Evolutionary conservation across 2,113 vertebrate species (phyloP).

Genomic region (Paracanthobrama guichenoti): DNA sequence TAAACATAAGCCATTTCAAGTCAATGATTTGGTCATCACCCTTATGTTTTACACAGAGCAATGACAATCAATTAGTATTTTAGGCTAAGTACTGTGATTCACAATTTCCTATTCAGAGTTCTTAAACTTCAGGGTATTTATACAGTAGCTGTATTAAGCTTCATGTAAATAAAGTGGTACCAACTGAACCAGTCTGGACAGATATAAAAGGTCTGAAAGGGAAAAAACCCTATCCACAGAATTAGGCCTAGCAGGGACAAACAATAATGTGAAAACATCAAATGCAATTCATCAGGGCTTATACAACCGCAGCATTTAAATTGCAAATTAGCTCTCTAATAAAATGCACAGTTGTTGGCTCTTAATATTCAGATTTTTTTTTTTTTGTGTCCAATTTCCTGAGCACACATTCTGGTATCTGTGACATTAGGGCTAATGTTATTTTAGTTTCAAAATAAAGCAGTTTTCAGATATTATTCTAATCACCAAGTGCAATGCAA

Average conservation of each 20-base stretch:
- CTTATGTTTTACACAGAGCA: neutral
- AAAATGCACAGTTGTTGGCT: slow-evolving; percentile 32
- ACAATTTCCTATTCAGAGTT: slow-evolving; percentile 3
- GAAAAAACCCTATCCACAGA: neutral
- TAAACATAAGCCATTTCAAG: slow-evolving; percentile 11
- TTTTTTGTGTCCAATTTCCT: neutral
- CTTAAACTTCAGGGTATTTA: neutral
- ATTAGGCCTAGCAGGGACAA: neutral
- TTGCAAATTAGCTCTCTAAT: slow-evolving; percentile 38
- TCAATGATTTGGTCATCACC: neutral
- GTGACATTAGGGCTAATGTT: neutral
- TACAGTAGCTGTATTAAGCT: neutral
- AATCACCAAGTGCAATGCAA: neutral
- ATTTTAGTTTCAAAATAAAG: neutral
- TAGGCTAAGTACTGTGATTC: neutral
- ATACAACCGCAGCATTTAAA: slow-evolving; percentile 27
- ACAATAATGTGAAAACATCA: slow-evolving; percentile 27
- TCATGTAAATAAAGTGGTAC: neutral
- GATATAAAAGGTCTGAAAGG: neutral
- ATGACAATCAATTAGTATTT: neutral
- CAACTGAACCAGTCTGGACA: neutral
- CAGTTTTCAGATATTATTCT: neutral
- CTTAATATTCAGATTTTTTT: slow-evolving; percentile 23
- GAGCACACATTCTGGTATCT: neutral
- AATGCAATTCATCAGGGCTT: slow-evolving; percentile 11